Evolutionary conservation across 2,888 invertebrate species (phyloP), one percentile per base, ranked within the genome.

Genomic region (Tyria jacobaeae): DNA sequence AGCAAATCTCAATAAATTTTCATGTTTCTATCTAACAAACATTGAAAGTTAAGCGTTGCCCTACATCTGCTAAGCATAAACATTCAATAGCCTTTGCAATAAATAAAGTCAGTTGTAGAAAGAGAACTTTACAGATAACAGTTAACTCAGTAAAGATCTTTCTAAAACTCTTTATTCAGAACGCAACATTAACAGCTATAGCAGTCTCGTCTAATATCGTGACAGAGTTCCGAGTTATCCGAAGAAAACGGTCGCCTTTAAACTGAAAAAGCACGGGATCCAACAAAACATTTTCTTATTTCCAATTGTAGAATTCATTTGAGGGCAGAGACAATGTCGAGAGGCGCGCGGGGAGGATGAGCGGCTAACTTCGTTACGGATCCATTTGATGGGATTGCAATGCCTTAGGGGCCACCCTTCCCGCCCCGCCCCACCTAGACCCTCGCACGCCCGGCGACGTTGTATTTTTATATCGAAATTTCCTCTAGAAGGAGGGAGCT

Each of bases 361-460:
- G 88, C 92, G 90, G 94, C 94, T 96, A 96, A 96, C 96, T 95
- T 95, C 95, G 95, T 96, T 96, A 96, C 95, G 95, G 95, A 96
- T 96, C 96, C 96, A 96, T 96, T 96, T 96, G 96, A 96, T 96
- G 96, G 96, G 95, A 95, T 96, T 95, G 95, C 94, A 94, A 94
- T 93, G 93, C 93, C 93, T 92, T 90, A 89, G 93, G 93, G 92
- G 91, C 91, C 88, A 80, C 89, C 89, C 83, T 70, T 67, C 79
- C 79, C 81, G 78, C 70, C 76, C 75, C 71, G 37, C 81, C 78
- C 56, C 68, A 73, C 73, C 78, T 68, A 80, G 62, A 73, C 78
- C 82, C 77, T 81, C 84, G 77, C 81, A 73, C 82, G 70, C 85
- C 85, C 86, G 84, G 74, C 89, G 79, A 83, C 88, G 85, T 85